phyloP scores from a whole-genome alignment of 1,140 invertebrate genomes.

The Metopolophium dirhodum region DNA sequence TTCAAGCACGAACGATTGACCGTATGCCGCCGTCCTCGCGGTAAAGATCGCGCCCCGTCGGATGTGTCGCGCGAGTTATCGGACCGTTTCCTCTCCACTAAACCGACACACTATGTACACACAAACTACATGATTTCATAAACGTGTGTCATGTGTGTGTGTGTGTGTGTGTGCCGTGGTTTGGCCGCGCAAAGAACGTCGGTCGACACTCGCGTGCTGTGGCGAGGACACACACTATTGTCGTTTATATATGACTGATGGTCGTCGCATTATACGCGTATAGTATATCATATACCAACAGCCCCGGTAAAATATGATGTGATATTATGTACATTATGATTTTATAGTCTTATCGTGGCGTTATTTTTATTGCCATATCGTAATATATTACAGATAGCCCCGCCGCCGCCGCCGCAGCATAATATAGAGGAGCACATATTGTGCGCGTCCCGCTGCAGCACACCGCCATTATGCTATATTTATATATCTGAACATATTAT shows the following conservation, averaged over 20 bases:
- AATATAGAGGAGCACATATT: not conserved
- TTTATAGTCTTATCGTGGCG: not conserved
- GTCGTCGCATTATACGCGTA: not conserved
- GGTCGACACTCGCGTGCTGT: not conserved
- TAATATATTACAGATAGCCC: constrained; percentile 20
- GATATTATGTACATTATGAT: not conserved
- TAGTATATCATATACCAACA: not conserved
- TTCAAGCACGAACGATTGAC: constrained; percentile 52
- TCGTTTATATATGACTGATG: constrained; percentile 41
- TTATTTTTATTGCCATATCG: constrained; percentile 27
- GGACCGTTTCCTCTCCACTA: constrained; percentile 54
- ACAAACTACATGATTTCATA: not conserved
- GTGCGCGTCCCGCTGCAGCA: not conserved
- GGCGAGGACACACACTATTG: not conserved
- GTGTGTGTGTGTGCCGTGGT: not conserved
- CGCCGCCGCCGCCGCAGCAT: not conserved
- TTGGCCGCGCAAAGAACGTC: constrained; percentile 15
- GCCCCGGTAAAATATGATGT: not conserved
- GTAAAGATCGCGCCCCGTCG: not conserved
- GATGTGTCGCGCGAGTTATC: constrained; percentile 17
- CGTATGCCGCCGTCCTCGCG: constrained; percentile 22
- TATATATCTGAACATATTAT: not conserved
- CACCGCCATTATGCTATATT: not conserved
- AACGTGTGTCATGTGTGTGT: not conserved
- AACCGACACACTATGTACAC: constrained; percentile 9